Evolutionary conservation across 2,797 vertebrate species (phyloP), one percentile per base, ranked within the genome.

Genomic region (Catharus ustulatus): DNA sequence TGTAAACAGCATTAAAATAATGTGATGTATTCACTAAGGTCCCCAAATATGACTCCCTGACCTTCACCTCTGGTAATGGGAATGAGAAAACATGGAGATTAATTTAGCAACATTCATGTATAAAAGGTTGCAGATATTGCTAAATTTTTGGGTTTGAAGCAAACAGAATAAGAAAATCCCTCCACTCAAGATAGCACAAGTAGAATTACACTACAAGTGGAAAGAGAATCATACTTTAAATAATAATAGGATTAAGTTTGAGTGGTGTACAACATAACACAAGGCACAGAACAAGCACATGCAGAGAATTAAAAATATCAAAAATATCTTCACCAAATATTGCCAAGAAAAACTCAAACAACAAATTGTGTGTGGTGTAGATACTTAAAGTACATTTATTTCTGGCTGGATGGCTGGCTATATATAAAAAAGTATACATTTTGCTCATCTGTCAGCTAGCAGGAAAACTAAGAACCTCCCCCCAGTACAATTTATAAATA

Each of bases 361-460:
- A 84, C n/a, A 84, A 79, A 77, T 91, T 73, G n/a, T 61, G 26
- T 58, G 11, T 51, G 10, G 6, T 88, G 64, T 59, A 59, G 71
- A 63, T 66, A 82, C 14, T 74, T 82, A 46, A 89, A 57, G 13
- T 66, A 68, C 6, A 79, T 92, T 95, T 95, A 61, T 54, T 95
- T 94, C 66, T 85, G 42, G 13, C 36, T 92, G 55, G 43, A 85
- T 85, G 62, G 43, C 84, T 88, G 76, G 51, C 66, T 67, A 61
- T 71, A 87, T 40, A 81, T 58, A 66, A 88, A 96, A 90, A 94
- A 40, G 14, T 46, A 5, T 84, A 89, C 58, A 46, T 92, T 94
- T 86, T 95, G 64, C 58, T 94, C 36, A 6, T 81, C 74, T 94
- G 45, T 69, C 38, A 87, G 89, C 40, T 66, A 93, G 40, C 43